Evolutionary conservation across 2,113 vertebrate genomes (phyloP).

Genomic region (Macroglossus sobrinus): DNA sequence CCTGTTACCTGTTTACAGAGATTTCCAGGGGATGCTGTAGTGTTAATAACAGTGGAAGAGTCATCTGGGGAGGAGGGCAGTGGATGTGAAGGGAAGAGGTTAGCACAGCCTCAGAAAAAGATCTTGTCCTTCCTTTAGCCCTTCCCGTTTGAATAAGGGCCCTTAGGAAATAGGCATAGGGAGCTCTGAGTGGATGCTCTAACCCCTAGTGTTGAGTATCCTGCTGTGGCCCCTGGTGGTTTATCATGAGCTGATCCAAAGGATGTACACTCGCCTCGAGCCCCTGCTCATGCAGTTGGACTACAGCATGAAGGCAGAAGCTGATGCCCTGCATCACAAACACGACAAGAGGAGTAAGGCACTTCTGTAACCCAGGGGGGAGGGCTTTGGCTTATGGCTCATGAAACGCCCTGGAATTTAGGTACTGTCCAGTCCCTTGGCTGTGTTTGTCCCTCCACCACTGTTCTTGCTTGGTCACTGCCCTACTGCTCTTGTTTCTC

Average conservation of each 20-base stretch:
- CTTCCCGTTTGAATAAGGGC: neutral
- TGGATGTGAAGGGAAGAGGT: neutral
- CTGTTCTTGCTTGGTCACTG: neutral
- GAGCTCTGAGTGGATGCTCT: slow-evolving; percentile 43
- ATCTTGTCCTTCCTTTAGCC: neutral
- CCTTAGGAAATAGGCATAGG: neutral
- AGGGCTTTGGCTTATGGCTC: neutral
- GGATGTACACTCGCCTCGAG: slow-evolving; percentile 97
- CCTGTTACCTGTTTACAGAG: neutral
- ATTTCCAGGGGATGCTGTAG: neutral
- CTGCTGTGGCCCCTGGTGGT: slow-evolving; percentile 98
- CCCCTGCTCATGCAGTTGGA: slow-evolving; percentile 99
- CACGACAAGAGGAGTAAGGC: slow-evolving; percentile 97
- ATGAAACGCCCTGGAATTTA: neutral
- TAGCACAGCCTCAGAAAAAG: neutral
- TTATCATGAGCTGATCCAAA: slow-evolving; percentile 98
- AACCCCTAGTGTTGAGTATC: slow-evolving; percentile 91
- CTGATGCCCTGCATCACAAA: slow-evolving; percentile 92
- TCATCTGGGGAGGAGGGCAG: neutral
- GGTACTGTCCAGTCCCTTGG: neutral
- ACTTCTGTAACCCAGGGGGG: neutral
- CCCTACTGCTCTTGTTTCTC: slow-evolving; percentile 25
- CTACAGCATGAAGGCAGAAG: slow-evolving; percentile 99
- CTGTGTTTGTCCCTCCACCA: neutral
- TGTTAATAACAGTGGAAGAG: neutral